Percentiles rank a stretch among this genome's conserved stretches.
Conservation (phyloP, 2,888 invertebrate genomes). For the Cactoblastis cactorum region DNA sequence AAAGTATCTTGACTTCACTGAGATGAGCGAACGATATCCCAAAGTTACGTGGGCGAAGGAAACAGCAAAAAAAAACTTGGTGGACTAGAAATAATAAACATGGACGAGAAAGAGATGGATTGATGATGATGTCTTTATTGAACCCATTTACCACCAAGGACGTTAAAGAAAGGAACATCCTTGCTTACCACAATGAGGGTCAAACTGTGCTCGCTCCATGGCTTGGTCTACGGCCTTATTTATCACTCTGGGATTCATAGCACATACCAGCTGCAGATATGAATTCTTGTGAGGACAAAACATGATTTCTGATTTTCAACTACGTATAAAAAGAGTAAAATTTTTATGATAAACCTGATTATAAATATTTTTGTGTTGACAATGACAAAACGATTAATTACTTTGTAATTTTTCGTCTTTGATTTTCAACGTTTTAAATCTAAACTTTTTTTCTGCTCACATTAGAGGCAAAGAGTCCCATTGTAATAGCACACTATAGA, state of each 20-base stretch:
- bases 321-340: background rate
- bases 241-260: slow-evolving; percentile 58
- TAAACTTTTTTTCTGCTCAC: too few relatives aligned
- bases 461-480: too few relatives aligned
- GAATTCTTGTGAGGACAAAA: slow-evolving; percentile 65
- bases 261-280: slow-evolving; percentile 59
- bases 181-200: slow-evolving; percentile 51
- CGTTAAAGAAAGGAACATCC: too few relatives aligned
- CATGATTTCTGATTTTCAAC: slow-evolving; percentile 39
- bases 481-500: too few relatives aligned
- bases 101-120: too few relatives aligned
- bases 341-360: background rate
- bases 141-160: too few relatives aligned
- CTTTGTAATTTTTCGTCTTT: background rate
- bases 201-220: slow-evolving; percentile 41
- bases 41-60: too few relatives aligned
- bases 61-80: too few relatives aligned
- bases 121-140: too few relatives aligned
- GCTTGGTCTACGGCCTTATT: slow-evolving; percentile 62
- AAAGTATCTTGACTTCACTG: too few relatives aligned
- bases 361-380: background rate
- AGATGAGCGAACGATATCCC: too few relatives aligned
- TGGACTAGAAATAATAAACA: too few relatives aligned
- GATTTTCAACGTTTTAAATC: background rate
- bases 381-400: background rate